Evolutionary conservation across 2,797 vertebrate species (phyloP).

Genomic region (Clarias platycephalus): DNA sequence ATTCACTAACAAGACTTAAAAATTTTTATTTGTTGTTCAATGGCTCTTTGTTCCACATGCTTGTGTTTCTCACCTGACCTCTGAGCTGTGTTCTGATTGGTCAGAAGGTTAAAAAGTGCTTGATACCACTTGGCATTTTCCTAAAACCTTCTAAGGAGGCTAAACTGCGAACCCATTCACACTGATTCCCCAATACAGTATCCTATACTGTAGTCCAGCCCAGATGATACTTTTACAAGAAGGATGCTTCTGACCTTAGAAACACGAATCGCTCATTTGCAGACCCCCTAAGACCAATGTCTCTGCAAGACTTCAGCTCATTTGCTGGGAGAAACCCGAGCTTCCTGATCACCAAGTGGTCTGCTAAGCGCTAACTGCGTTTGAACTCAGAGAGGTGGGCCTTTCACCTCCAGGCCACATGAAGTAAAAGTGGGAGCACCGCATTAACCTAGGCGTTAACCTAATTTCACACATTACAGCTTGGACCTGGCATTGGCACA

Average conservation of each 20-base stretch:
- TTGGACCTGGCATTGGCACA: constrained; percentile 70
- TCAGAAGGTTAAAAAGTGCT: not conserved
- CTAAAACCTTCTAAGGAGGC: not conserved
- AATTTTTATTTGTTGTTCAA: not conserved
- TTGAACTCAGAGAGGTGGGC: constrained; percentile 64
- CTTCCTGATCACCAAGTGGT: not conserved
- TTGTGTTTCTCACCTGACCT: not conserved
- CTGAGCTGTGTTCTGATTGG: not conserved
- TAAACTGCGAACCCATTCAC: not conserved
- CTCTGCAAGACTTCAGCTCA: not conserved
- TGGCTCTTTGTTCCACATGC: not conserved
- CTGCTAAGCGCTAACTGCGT: constrained; percentile 68
- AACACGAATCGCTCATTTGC: not conserved
- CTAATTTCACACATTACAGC: constrained; percentile 81
- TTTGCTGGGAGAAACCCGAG: not conserved
- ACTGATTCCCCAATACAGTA: too few relatives aligned
- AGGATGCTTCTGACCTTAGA: constrained; percentile 46
- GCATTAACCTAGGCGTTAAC: constrained; percentile 76
- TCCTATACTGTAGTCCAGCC: not conserved
- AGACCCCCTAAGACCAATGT: not conserved
- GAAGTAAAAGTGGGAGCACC: constrained; percentile 65
- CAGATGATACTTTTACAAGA: constrained; percentile 57
- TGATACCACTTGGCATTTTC: not conserved
- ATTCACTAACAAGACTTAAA: not conserved
- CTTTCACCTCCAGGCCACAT: constrained; percentile 70